phyloP scores from a whole-genome alignment of 2,797 vertebrate genomes.

The Luscinia luscinia region DNA sequence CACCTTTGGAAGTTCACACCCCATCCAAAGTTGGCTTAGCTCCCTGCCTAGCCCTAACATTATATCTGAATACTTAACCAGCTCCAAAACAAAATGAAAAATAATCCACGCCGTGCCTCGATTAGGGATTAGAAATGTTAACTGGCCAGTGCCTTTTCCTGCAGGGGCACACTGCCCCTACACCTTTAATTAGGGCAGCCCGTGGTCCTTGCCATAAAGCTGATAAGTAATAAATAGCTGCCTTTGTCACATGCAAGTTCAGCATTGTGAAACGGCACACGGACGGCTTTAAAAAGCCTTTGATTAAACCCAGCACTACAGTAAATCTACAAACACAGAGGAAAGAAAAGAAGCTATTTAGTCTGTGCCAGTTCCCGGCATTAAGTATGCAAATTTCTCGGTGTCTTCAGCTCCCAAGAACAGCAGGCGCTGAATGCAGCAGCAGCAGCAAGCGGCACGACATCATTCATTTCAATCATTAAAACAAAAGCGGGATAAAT shows the following conservation, averaged over 20 bases:
- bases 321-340: slow-evolving; percentile 82
- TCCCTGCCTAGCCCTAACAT: not conserved
- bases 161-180: slow-evolving; percentile 58
- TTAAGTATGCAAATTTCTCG: slow-evolving; percentile 87
- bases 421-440: slow-evolving; percentile 78
- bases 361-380: slow-evolving; percentile 83
- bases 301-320: slow-evolving; percentile 83
- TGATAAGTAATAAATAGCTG: slow-evolving; percentile 80
- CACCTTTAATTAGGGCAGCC: slow-evolving; percentile 72
- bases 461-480: slow-evolving; percentile 92
- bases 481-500: slow-evolving; percentile 89
- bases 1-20: not conserved
- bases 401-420: slow-evolving; percentile 87
- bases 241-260: slow-evolving; percentile 78
- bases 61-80: not conserved
- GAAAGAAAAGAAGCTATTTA: slow-evolving; percentile 81
- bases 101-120: not conserved
- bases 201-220: slow-evolving; percentile 66
- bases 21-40: not conserved
- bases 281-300: slow-evolving; percentile 79
- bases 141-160: slow-evolving; percentile 54
- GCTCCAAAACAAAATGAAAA: not conserved
- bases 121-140: slow-evolving; percentile 69
- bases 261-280: slow-evolving; percentile 79
- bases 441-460: slow-evolving; percentile 77